Evolutionary conservation across 2,113 vertebrate genomes (phyloP), one percentile per base, ranked within the genome.

Genomic region (Lamprologus lemairii): DNA sequence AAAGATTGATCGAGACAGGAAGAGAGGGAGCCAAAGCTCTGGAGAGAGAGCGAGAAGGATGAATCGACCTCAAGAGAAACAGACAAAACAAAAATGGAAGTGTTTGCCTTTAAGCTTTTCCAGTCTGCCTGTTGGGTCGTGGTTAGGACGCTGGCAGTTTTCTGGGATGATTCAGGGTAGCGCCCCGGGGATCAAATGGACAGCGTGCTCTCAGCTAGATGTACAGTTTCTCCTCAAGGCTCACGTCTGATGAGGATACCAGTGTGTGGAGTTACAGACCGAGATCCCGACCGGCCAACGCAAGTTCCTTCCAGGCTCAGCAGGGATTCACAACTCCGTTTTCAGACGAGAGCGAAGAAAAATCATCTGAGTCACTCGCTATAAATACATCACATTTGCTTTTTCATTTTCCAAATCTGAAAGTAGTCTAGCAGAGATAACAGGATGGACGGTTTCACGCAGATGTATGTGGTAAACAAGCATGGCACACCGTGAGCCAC

Each of bases 221-320:
- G 35, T 58, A 47, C 83, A 87, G 90, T 84, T 91, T 89, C 83
- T 83, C 84, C 91, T 92, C 80, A 49, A 81, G 89, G 84, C 78
- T 87, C 79, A 33, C 68, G 75, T 89, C 58, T 91, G 92, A 94
- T 90, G 91, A 94, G 92, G 88, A 90, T 80, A 81, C 81, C 91
- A 86, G 88, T 58, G 73, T 81, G 81, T 68, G 73, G 63, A 82
- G 86, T 81, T 93, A 82, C 81, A 90, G 86, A 91, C 35, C 9
- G 23, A 80, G 90, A 79, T 83, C 51, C 80, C 55, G 40, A 88
- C 51, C 79, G 57, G 92, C 75, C 84, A 83, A 57, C 23, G 54
- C 26, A 33, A 33, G 26, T 45, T 17, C 65, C 73, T 68, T 21
- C 8, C 26, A 79, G 82, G 47, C 81, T 75, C 54, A 88, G 35